phyloP scores from a whole-genome alignment of 2,113 vertebrate species.

The Forbesichthys papilliferus region DNA sequence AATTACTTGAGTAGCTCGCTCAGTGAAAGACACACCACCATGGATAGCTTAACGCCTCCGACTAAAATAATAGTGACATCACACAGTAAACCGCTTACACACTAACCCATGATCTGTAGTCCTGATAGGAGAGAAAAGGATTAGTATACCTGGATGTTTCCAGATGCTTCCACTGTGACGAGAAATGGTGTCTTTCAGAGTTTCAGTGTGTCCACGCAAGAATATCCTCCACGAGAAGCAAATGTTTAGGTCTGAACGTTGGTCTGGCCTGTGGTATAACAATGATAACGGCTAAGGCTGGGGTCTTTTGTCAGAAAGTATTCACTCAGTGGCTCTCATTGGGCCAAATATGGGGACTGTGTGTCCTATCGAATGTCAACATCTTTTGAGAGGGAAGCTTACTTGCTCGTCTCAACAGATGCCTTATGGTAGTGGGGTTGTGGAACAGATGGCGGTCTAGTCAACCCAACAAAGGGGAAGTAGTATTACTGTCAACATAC shows the following conservation, averaged over 20 bases:
- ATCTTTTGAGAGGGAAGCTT: conserved; percentile 54
- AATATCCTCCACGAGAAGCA: conserved; percentile 10
- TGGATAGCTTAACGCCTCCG: conserved; percentile 26
- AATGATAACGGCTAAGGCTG: background rate
- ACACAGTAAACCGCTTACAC: conserved; percentile 9
- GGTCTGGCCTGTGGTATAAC: conserved; percentile 2
- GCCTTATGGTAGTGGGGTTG: conserved; percentile 49
- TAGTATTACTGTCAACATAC: background rate
- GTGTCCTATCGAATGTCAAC: conserved; percentile 57
- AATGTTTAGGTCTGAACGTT: background rate
- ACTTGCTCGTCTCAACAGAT: conserved; percentile 56
- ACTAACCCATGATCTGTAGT: background rate
- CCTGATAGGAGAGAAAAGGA: background rate
- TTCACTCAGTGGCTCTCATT: conserved; percentile 45
- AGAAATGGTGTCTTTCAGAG: background rate
- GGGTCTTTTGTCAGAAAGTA: conserved; percentile 40
- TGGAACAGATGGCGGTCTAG: conserved; percentile 55
- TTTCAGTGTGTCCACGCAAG: background rate
- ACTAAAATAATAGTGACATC: conserved; percentile 6
- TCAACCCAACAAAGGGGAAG: background rate
- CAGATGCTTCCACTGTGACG: conserved; percentile 4
- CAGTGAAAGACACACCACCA: conserved; percentile 41
- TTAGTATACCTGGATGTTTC: conserved; percentile 34
- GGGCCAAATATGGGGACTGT: conserved; percentile 25
- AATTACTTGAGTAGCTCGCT: conserved; percentile 16